Percentiles rank a stretch among this genome's conserved stretches.
Conservation (phyloP, 2,888 invertebrate species). For the Thereva unica region DNA sequence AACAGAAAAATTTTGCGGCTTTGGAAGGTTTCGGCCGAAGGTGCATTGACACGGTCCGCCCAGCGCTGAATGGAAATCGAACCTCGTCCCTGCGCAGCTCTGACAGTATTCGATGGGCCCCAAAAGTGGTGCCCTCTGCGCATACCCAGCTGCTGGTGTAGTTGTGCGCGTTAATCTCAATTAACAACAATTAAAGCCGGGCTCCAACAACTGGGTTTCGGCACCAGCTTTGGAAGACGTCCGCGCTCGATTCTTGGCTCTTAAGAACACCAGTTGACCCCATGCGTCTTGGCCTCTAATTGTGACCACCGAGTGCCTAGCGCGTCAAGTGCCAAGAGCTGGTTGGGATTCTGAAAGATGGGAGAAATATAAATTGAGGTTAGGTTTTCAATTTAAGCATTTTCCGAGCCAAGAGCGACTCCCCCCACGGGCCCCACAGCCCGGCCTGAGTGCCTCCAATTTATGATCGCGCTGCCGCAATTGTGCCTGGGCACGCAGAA, state of each 20-base stretch:
- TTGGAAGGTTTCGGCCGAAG: neutral
- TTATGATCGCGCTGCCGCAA: slow-evolving; percentile 23
- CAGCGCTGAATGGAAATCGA: slow-evolving; percentile 22
- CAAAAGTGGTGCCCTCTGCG: neutral
- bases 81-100: neutral
- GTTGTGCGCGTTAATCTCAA: slow-evolving; percentile 39
- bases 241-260: slow-evolving; percentile 20
- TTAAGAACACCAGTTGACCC: slow-evolving; percentile 17
- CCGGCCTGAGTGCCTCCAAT: slow-evolving; percentile 13
- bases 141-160: neutral
- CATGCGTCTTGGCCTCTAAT: slow-evolving; percentile 28
- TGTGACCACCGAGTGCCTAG: slow-evolving; percentile 2
- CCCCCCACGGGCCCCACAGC: neutral
- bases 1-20: slow-evolving; percentile 13
- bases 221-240: slow-evolving; percentile 15
- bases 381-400: slow-evolving; percentile 29
- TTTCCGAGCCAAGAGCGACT: neutral
- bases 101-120: neutral
- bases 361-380: slow-evolving; percentile 29
- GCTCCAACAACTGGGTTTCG: slow-evolving; percentile 11
- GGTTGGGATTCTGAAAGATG: slow-evolving; percentile 10
- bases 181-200: slow-evolving; percentile 40
- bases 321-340: neutral
- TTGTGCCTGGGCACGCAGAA: slow-evolving; percentile 14
- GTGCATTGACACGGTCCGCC: slow-evolving; percentile 16